Percentiles rank a stretch among this genome's conserved stretches.
phyloP scores from a whole-genome alignment of 2,113 vertebrate species.

The Cavia aperea region DNA sequence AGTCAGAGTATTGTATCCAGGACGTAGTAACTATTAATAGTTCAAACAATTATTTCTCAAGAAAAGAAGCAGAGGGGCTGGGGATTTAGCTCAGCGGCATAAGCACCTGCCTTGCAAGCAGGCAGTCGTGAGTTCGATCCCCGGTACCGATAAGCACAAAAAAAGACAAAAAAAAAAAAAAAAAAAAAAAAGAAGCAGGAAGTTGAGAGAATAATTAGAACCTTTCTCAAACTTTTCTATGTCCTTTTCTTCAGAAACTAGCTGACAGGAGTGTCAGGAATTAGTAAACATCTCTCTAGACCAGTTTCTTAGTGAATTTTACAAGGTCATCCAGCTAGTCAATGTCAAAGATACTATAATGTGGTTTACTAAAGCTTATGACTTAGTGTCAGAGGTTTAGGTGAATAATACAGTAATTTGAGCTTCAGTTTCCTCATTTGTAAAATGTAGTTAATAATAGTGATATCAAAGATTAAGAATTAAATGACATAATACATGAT shows the following conservation, averaged over 20 bases:
- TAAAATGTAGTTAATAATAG: slow-evolving; percentile 2
- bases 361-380: not conserved
- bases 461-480: slow-evolving; percentile 10
- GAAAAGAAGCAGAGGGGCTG: not conserved
- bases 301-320: not conserved
- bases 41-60: not conserved
- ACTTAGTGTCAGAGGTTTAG: not conserved
- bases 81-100: too few relatives aligned
- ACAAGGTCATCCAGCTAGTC: not conserved
- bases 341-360: not conserved
- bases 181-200: not conserved
- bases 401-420: slow-evolving; percentile 22
- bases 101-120: too few relatives aligned
- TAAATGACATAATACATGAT: not conserved
- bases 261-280: not conserved
- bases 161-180: too few relatives aligned
- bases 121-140: too few relatives aligned
- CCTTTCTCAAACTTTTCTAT: not conserved
- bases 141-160: too few relatives aligned
- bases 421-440: slow-evolving; percentile 17
- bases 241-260: not conserved
- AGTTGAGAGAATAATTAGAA: not conserved
- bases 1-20: not conserved
- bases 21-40: not conserved
- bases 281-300: not conserved